A percentile compares a stretch with the other conserved stretches of the same genome.
phyloP scores from a whole-genome alignment of 2,797 vertebrate species.

The Anisognathus igniventris region DNA sequence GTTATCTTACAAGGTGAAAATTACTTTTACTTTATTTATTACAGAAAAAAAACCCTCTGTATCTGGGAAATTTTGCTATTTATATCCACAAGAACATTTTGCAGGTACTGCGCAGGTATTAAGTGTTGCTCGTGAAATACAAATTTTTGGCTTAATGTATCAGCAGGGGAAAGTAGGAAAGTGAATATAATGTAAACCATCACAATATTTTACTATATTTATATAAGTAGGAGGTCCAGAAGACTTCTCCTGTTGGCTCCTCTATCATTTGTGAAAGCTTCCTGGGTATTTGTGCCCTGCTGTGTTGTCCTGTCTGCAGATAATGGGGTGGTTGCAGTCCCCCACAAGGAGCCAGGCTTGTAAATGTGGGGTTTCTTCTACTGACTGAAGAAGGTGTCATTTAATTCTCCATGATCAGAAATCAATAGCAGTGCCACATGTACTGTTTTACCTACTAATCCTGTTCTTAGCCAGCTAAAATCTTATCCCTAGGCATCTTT shows the following conservation, averaged over 20 bases:
- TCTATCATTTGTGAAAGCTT: background rate
- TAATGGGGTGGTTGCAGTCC: background rate
- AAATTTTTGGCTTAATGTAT: background rate
- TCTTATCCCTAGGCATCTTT: background rate
- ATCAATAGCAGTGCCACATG: background rate
- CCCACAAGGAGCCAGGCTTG: accelerated
- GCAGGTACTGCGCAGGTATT: background rate
- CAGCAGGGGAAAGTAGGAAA: background rate
- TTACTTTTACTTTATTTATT: background rate
- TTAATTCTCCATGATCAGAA: background rate
- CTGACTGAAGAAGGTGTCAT: background rate
- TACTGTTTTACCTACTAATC: background rate
- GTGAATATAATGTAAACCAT: background rate
- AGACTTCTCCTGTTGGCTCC: background rate
- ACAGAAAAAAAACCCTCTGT: background rate
- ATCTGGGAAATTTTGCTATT: background rate
- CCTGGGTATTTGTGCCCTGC: background rate
- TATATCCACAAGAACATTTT: background rate
- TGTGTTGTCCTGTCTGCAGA: background rate
- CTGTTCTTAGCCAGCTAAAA: background rate
- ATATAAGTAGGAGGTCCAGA: background rate
- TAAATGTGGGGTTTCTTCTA: background rate
- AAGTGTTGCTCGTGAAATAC: background rate
- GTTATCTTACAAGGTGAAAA: background rate
- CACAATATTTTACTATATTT: background rate